Percentiles rank a stretch among this genome's conserved stretches.
These are phyloP conservation scores for Dynastes maya DNA, from an alignment of 2,888 invertebrate genomes.

Conservation along the genomic window DNA sequence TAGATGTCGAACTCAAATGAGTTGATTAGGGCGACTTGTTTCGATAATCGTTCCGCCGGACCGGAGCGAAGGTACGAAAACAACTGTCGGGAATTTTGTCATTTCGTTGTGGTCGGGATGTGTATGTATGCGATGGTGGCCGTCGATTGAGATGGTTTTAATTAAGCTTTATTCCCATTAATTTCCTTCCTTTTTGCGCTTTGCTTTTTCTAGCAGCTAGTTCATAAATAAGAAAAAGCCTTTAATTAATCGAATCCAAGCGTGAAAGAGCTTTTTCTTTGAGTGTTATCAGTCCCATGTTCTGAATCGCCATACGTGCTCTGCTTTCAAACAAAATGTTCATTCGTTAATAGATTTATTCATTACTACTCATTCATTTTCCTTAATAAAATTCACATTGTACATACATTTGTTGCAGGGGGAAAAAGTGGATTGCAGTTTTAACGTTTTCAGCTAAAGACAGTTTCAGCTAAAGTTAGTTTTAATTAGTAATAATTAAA, in stretches of 20 bases:
- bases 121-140: neutral
- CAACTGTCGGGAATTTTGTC: conserved; percentile 47
- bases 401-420: too few relatives aligned
- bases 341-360: too few relatives aligned
- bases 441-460: too few relatives aligned
- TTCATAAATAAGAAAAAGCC: conserved; percentile 26
- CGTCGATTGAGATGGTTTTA: conserved; percentile 25
- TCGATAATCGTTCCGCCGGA: conserved; percentile 50
- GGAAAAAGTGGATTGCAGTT: too few relatives aligned
- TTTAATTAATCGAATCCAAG: conserved; percentile 29
- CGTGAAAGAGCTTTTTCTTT: conserved; percentile 19
- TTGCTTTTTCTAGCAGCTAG: conserved; percentile 22
- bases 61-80: conserved; percentile 41
- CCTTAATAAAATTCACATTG: too few relatives aligned
- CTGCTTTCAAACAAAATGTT: too few relatives aligned
- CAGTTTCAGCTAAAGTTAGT: too few relatives aligned
- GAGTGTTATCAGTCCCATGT: neutral
- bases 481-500: too few relatives aligned
- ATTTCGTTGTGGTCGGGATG: neutral
- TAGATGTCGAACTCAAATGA: conserved; percentile 57
- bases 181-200: conserved; percentile 23
- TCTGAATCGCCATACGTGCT: neutral
- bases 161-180: conserved; percentile 36
- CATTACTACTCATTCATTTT: too few relatives aligned
- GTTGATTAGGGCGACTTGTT: conserved; percentile 58